These are phyloP conservation scores for Ammodytes dubius DNA, from an alignment of 2,113 vertebrate genomes.

Conservation along the genomic window DNA sequence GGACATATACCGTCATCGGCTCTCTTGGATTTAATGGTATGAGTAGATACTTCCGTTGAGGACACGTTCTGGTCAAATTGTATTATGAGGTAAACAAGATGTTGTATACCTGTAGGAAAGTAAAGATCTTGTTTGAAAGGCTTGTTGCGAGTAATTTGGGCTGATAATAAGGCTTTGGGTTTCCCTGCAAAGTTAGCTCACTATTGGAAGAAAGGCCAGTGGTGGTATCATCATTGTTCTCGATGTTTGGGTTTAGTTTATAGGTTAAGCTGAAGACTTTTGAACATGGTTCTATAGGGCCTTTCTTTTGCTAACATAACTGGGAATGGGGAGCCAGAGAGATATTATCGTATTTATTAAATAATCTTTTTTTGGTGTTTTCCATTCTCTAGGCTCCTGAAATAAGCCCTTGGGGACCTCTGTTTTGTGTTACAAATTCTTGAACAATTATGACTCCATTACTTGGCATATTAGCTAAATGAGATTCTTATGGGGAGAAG, in stretches of 20 bases:
- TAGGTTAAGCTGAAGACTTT: slow-evolving; percentile 2
- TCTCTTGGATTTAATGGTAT: slow-evolving; percentile 27
- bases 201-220: background rate
- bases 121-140: slow-evolving; percentile 35
- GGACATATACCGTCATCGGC: background rate
- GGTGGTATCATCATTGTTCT: background rate
- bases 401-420: slow-evolving; percentile 5
- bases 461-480: slow-evolving; percentile 14
- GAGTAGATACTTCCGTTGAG: slow-evolving; percentile 32
- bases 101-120: slow-evolving; percentile 14
- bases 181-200: slow-evolving; percentile 11
- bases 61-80: slow-evolving; percentile 31
- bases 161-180: background rate
- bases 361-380: background rate
- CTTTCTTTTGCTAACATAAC: background rate
- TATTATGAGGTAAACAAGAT: slow-evolving; percentile 6
- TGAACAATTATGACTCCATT: slow-evolving; percentile 14
- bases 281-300: slow-evolving; percentile 22
- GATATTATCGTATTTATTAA: slow-evolving; percentile 7
- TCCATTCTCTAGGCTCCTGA: slow-evolving; percentile 14
- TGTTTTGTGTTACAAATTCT: slow-evolving; percentile 22
- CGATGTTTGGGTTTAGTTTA: background rate
- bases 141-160: slow-evolving; percentile 20
- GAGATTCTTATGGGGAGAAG: slow-evolving; percentile 9
- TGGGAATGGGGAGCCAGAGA: slow-evolving; percentile 21